These are phyloP conservation scores for Myiotriccus ornatus DNA, from an alignment of 2,797 vertebrate species.

Conservation along the genomic window DNA sequence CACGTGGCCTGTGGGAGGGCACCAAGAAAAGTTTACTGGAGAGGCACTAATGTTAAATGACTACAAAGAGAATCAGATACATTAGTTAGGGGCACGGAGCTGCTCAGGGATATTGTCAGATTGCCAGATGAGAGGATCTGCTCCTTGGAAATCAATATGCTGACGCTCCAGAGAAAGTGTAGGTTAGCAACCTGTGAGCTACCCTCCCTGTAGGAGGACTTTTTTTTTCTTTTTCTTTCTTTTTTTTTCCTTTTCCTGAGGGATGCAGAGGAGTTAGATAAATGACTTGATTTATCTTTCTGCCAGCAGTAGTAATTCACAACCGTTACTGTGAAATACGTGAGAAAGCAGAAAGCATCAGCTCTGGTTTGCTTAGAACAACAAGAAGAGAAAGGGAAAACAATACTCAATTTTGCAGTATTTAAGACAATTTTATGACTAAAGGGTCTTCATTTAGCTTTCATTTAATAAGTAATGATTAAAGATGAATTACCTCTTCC, in stretches of 20 bases:
- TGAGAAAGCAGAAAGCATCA: neutral
- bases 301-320: neutral
- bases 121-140: neutral
- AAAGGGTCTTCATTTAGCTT: slow-evolving; percentile 32
- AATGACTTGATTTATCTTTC: neutral
- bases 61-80: neutral
- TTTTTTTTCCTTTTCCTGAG: neutral
- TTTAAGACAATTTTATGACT: neutral
- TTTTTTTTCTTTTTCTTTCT: neutral
- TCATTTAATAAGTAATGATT: slow-evolving; percentile 29
- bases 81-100: neutral
- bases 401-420: neutral
- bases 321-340: neutral
- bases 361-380: neutral
- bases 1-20: neutral
- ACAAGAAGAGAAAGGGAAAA: neutral
- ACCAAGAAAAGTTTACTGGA: neutral
- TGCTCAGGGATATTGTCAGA: neutral
- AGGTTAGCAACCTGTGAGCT: neutral
- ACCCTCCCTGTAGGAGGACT: neutral
- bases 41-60: neutral
- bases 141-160: neutral
- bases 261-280: neutral
- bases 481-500: neutral
- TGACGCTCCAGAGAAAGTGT: neutral